These are phyloP conservation scores for Parus major DNA, from an alignment of 2,113 vertebrate genomes.

Conservation along the genomic window DNA sequence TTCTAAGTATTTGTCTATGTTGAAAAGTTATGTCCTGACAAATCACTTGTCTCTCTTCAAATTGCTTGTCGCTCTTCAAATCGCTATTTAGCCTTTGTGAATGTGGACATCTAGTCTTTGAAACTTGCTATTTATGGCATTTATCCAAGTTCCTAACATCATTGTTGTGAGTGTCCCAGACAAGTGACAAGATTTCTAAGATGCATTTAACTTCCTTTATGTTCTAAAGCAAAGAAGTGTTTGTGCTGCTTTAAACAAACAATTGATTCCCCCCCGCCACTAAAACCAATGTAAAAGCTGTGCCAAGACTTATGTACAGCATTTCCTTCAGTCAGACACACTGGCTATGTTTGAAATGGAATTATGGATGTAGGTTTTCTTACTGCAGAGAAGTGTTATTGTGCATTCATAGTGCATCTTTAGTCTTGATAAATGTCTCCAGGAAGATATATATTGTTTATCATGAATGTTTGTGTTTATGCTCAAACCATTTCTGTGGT, in stretches of 20 bases:
- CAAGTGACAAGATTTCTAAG: not conserved
- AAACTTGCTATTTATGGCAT: not conserved
- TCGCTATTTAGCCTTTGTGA: not conserved
- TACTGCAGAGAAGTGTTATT: not conserved
- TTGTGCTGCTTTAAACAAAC: not conserved
- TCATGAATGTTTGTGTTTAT: not conserved
- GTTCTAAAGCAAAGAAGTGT: not conserved
- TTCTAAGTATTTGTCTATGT: rapidly evolving
- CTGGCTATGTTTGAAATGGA: not conserved
- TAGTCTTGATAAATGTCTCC: not conserved
- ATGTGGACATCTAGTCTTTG: not conserved
- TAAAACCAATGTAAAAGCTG: not conserved
- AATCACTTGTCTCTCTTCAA: not conserved
- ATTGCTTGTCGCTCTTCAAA: not conserved
- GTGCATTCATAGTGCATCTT: not conserved
- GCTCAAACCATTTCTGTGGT: not conserved
- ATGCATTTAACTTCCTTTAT: not conserved
- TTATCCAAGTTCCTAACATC: not conserved
- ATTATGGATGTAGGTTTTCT: not conserved
- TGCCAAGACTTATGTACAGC: not conserved
- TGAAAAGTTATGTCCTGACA: not conserved
- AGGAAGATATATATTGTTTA: not conserved
- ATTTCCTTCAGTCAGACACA: not conserved
- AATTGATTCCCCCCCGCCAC: not conserved
- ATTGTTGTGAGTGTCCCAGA: not conserved